Base-by-base conservation (phyloP, 37 sponge, comb jelly and placozoan genomes). In the Corticium candelabrum region DNA sequence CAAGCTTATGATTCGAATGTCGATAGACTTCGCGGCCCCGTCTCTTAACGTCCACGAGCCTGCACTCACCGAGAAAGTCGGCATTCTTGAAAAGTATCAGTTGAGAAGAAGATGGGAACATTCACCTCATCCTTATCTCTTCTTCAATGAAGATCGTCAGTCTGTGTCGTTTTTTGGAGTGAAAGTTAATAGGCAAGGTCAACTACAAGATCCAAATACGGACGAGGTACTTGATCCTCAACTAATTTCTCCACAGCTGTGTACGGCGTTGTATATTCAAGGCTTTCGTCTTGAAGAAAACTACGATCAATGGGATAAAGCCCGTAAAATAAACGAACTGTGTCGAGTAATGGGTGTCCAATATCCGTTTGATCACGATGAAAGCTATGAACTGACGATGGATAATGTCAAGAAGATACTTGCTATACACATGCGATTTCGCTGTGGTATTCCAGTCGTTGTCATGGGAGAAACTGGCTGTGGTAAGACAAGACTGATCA, bases 121-220 rank as follows among this genome's bases (percentile, higher is more conserved):
- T 69, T 84, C 89, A 43, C 79, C 80, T 76, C 98, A 97, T 62
- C 98, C 98, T 1, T 97, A 97, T 73, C 83, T 97, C 40, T 93
- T 97, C 77, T 97, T 97, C 76, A 93, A 97, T 41, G 76, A 85
- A 72, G 94, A 97, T 40, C 37, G 76, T 38, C 11, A 37, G 33
- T 85, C 82, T 38, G 75, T 93, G 79, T 89, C 98, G n/a, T 93
- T 97, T 77, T 75, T 97, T 70, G 98, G 98, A 15, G 89, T 97
- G 29, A 70, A 34, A 4, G 73, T 70, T 4, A 15, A 29, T 7
- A 29, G 21, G 36, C 5, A 70, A 4, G 73, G 73, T 15, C 7
- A 15, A 4, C 73, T 70, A 5, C 5, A 30, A 5, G 73, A 70
- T 15, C 36, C 62, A 27, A 27, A 29, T 4, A 5, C 73, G 73